Conservation (phyloP, 1,140 invertebrate species). For the Macrotrachela quadricornifera region DNA sequence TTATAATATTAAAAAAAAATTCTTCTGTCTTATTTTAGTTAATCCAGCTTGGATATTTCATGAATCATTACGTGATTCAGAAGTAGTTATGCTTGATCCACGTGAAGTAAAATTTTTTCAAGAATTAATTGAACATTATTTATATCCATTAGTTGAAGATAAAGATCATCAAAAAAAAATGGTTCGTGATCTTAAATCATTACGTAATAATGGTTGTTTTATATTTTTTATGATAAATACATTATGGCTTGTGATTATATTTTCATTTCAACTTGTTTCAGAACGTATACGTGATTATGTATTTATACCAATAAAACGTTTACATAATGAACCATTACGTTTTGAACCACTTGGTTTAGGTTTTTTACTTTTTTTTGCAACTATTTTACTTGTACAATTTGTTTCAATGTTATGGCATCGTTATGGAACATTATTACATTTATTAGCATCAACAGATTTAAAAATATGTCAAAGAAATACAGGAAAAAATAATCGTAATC, state of each 20-base stretch:
- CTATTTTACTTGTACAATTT: conserved; percentile 87
- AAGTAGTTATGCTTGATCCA: conserved; percentile 11
- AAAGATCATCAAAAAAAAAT: conserved; percentile 10
- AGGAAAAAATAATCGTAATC: neutral
- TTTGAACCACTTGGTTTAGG: conserved; percentile 85
- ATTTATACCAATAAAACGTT: conserved; percentile 16
- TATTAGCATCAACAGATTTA: conserved; percentile 77
- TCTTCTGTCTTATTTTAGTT: conserved; percentile 41
- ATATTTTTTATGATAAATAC: conserved; percentile 20
- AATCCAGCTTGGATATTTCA: conserved; percentile 89
- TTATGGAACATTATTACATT: conserved; percentile 88
- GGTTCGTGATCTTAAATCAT: conserved; percentile 15
- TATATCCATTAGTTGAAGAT: conserved; percentile 11
- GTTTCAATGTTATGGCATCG: conserved; percentile 95
- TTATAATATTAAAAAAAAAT: neutral
- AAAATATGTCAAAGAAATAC: conserved; percentile 41
- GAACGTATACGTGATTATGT: conserved; percentile 15
- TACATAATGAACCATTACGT: conserved; percentile 12
- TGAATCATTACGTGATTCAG: conserved; percentile 28
- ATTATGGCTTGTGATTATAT: conserved; percentile 22
- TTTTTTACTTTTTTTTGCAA: conserved; percentile 88
- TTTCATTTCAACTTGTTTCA: conserved; percentile 26
- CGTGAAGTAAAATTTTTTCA: conserved; percentile 11
- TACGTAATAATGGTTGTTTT: conserved; percentile 17
- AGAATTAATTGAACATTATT: conserved; percentile 13